A percentile compares a stretch with the other conserved stretches of the same genome.
Evolutionary conservation across 1,140 invertebrate genomes (phyloP).

Genomic region (Reticulitermes speratus): DNA sequence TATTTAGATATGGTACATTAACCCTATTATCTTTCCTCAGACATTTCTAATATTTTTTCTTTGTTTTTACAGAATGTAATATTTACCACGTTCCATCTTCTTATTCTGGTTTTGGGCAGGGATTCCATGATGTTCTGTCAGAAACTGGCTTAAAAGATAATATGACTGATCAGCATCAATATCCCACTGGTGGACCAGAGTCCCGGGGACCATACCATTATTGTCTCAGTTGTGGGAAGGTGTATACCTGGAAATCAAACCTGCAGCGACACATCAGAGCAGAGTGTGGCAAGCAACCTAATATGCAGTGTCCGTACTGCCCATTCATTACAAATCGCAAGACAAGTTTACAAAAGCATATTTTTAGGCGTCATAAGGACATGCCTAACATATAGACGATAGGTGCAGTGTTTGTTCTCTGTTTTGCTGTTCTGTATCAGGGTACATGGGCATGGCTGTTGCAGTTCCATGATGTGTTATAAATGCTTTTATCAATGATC

Average conservation of each 20-base stretch:
- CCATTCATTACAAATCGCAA: conserved; percentile 32
- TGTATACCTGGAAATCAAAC: conserved; percentile 29
- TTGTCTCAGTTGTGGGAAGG: conserved; percentile 24
- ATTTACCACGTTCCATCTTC: neutral
- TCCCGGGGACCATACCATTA: neutral
- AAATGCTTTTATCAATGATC: too few species aligned
- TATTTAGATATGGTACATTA: too few species aligned
- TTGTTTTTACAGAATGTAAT: neutral
- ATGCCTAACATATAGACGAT: neutral
- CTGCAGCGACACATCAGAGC: conserved; percentile 34
- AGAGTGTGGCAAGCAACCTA: conserved; percentile 43
- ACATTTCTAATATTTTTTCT: neutral
- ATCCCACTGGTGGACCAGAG: neutral
- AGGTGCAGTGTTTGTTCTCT: neutral
- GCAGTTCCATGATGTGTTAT: too few species aligned
- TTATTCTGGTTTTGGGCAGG: neutral
- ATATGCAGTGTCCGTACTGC: conserved; percentile 29
- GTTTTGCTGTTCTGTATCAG: too few species aligned
- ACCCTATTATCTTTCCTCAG: neutral
- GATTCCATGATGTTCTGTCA: neutral
- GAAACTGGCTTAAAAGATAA: neutral
- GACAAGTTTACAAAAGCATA: conserved; percentile 3
- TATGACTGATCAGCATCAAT: neutral
- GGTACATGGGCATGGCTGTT: too few species aligned
- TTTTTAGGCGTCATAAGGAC: neutral